Evolutionary conservation across 2,113 vertebrate species (phyloP), one percentile per base, ranked within the genome.

Genomic region (Vulpes ferrilata): DNA sequence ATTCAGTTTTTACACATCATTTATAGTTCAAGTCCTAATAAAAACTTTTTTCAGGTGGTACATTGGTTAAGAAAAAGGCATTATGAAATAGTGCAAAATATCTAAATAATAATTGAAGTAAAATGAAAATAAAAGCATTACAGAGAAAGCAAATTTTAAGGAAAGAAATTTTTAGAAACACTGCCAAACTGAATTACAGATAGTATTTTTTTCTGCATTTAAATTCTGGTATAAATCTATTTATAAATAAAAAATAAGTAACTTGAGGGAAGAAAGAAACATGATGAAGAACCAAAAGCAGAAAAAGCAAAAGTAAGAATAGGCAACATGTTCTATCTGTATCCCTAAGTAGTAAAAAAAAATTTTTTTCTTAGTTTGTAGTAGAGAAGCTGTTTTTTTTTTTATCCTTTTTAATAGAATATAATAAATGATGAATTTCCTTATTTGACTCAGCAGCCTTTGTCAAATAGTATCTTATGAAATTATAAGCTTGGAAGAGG

Each of bases 81-180:
- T 27, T 38, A 55, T 27, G 59, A 89, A 94, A 86, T 94, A 19
- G 86, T 89, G 62, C 3, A 82, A 92, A 89, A 92, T 83, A 65
- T 30, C 60, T 76, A 88, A 74, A 69, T 51, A 95, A 76, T 62
- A 89, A 93, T 3, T 65, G 17, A 81, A 48, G 48, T 48, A 43
- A 83, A 95, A 62, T 64, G 17, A 82, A 89, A 96, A 67, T 55
- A 43, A 94, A 73, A 95, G 25, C 32, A 92, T 71, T 76, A 79
- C 51, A 84, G n/a, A 92, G 30, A 90, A 87, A 81, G 64, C 12
- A 88, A 95, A 64, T 92, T 92, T 95, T 89, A 89, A 74, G 27
- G 11, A n/a, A 91, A 85, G 38, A 69, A 35, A 48, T 35, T 79
- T 96, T 80, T 80, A 84, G 55, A 90, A 90, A 43, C 2, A 62